Percentiles rank a stretch among this genome's conserved stretches.
phyloP scores from a whole-genome alignment of 1,140 invertebrate species.

The Drosophila triauraria region DNA sequence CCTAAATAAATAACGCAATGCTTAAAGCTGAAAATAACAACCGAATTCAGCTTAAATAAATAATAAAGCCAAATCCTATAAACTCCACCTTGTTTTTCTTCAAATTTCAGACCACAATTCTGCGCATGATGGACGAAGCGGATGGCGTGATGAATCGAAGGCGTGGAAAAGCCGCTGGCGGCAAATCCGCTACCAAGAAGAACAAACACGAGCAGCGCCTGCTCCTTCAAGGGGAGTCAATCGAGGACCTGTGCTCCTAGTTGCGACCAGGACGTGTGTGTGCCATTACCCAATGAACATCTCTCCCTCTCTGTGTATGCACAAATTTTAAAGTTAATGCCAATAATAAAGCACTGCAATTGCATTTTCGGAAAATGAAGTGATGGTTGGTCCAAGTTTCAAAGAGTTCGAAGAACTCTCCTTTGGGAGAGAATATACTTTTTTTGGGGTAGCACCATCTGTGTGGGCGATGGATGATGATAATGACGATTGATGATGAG shows the following conservation, averaged over 20 bases:
- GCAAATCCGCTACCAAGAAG: slow-evolving; percentile 63
- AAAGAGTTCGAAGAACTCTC: background rate
- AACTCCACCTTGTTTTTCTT: background rate
- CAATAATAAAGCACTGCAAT: slow-evolving; percentile 32
- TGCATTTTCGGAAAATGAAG: slow-evolving; percentile 37
- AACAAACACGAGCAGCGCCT: slow-evolving; percentile 72
- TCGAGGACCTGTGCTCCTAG: slow-evolving; percentile 78
- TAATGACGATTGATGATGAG: slow-evolving; percentile 29
- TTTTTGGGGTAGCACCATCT: slow-evolving; percentile 5
- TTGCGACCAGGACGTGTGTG: background rate
- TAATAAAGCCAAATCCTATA: background rate
- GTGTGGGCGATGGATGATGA: background rate
- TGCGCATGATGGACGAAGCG: slow-evolving; percentile 98
- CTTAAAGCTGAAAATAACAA: background rate
- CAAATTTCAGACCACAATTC: slow-evolving; percentile 88
- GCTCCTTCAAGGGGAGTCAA: slow-evolving; percentile 77
- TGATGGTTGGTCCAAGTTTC: background rate
- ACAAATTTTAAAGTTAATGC: slow-evolving; percentile 37
- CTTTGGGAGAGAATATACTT: background rate
- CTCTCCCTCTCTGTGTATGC: slow-evolving; percentile 30
- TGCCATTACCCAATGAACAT: slow-evolving; percentile 12
- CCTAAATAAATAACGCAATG: background rate
- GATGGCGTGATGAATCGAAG: slow-evolving; percentile 92
- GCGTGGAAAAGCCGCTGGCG: slow-evolving; percentile 69
- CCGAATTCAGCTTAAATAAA: slow-evolving; percentile 7